Conservation (phyloP, 1,140 invertebrate species). For the Caerostris extrusa region DNA sequence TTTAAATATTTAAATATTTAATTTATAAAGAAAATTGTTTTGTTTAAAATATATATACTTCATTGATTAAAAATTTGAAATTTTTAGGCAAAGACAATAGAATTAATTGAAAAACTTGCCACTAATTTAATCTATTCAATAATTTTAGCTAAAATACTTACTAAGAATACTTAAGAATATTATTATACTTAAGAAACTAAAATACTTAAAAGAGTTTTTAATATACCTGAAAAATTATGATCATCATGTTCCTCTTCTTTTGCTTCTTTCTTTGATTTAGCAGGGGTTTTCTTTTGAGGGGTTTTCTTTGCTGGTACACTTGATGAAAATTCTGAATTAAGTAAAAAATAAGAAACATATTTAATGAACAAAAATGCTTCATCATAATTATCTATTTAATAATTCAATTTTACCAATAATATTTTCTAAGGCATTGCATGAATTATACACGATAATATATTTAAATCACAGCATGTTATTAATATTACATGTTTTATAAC, state of each 20-base stretch:
- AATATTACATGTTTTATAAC: no score
- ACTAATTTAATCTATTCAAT: no score
- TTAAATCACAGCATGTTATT: background rate
- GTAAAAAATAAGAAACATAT: background rate
- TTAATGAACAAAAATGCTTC: background rate
- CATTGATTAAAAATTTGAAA: no score
- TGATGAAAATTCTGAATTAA: slow-evolving; percentile 42
- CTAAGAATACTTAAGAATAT: no score
- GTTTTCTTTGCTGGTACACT: slow-evolving; percentile 50
- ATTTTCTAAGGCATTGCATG: background rate
- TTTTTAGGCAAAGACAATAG: no score
- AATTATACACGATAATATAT: background rate
- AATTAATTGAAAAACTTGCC: no score
- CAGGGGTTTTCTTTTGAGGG: slow-evolving; percentile 33
- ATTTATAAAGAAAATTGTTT: no score
- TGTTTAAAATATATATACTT: no score
- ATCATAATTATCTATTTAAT: background rate
- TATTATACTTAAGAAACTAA: background rate
- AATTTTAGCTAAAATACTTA: no score
- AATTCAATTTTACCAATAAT: background rate
- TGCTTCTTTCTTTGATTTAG: slow-evolving; percentile 2
- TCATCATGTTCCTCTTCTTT: background rate
- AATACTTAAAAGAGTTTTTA: background rate
- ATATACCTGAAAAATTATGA: background rate
- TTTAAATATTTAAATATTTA: no score